Base-by-base conservation (phyloP, 2,113 vertebrate genomes). In the Spheniscus mendiculus region DNA sequence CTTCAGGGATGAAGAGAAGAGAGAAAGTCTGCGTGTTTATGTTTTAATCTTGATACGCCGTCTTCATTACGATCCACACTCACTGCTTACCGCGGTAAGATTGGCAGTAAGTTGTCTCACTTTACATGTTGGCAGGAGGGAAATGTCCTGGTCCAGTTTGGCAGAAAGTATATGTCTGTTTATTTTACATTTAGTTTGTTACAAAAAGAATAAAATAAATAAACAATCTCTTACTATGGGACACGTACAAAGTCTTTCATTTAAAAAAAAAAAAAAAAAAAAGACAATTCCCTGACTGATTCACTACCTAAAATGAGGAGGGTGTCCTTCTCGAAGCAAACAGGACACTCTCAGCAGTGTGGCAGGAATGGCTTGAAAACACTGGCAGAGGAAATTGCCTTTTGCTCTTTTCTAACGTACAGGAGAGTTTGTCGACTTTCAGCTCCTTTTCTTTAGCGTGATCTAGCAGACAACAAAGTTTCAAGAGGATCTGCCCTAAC, bases 121-220 rank as follows among this genome's bases (percentile, higher is more conserved):
- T 63, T 79, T 5, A 63, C 45, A 34, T 3, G 1, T 3, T 2
- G 22, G 26, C 7, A 7, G 59, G 49, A 53, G 38, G 17, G 8
- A n/a, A 21, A n/a, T 2, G 3, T 17, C 63, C 45, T 4, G 9
- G 20, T 56, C n/a, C n/a, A 27, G 7, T 36, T 42, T 2, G 2
- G 30, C 32, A 32, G 26, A n/a, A 52, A 16, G 11, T 5, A 6
- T 13, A 7, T 26, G 32, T 36, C 32, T 65, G 21, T 34, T 65
- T 38, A 36, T 44, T 69, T 69, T 36, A 32, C 14, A 17, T 30
- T 32, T 42, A 7, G 30, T 49, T 30, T 44, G 40, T 34, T 38
- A 25, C 19, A 18, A 63, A 44, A 74, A 74, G 6, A 74, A 34
- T 12, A 44, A 42, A 73, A 61, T 17, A 53, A 53, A 26, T 15